These are phyloP conservation scores for Elachura formosa DNA, from an alignment of 2,113 vertebrate species.

Conservation along the genomic window DNA sequence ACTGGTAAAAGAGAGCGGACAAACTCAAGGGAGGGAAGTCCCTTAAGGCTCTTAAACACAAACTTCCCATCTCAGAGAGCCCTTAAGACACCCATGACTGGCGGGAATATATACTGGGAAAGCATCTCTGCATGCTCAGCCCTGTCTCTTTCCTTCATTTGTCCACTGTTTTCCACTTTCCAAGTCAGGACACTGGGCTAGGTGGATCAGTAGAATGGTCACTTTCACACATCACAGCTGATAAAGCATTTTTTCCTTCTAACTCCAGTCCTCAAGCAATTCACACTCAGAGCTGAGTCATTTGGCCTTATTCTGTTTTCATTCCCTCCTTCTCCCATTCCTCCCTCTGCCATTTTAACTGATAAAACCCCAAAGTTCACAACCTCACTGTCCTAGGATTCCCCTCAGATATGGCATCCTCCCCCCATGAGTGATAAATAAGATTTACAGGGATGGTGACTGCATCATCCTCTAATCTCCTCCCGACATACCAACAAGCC, in stretches of 20 bases:
- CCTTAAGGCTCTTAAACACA: neutral
- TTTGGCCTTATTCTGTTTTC: neutral
- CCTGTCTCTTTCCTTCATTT: neutral
- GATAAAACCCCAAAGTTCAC: conserved; percentile 47
- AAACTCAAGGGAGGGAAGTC: neutral
- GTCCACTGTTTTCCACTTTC: neutral
- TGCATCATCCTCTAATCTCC: conserved; percentile 45
- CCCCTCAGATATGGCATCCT: conserved; percentile 25
- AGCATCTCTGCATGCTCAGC: neutral
- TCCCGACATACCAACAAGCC: conserved; percentile 57
- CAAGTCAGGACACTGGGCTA: neutral
- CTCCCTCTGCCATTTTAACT: conserved; percentile 18
- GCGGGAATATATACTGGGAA: neutral
- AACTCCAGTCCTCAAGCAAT: neutral
- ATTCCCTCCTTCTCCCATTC: neutral
- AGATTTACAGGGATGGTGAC: conserved; percentile 53
- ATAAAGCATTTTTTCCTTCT: neutral
- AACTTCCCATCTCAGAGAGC: neutral
- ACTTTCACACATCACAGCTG: neutral
- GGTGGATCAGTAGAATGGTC: neutral
- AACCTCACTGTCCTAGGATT: conserved; percentile 49
- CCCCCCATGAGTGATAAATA: conserved; percentile 20
- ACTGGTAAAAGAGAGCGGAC: neutral
- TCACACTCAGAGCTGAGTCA: neutral
- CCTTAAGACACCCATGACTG: neutral